Conservation (phyloP, 2,113 vertebrate species). For the Scophthalmus maximus region DNA sequence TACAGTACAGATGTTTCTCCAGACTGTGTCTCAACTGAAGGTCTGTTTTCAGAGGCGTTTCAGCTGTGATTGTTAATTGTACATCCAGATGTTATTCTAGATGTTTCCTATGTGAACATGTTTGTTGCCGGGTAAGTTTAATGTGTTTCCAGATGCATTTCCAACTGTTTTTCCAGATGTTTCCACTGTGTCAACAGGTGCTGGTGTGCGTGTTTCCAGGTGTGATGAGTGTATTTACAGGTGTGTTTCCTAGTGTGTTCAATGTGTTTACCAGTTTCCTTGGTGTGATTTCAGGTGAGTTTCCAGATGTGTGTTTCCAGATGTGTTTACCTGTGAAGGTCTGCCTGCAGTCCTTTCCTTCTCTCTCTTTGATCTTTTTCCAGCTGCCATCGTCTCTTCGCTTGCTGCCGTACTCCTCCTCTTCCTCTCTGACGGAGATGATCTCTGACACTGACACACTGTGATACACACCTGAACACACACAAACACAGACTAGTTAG, state of each 20-base stretch:
- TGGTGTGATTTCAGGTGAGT: not conserved
- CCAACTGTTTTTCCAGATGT: not conserved
- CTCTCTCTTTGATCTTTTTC: conserved; percentile 81
- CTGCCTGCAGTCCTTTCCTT: conserved; percentile 65
- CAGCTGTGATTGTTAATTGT: not conserved
- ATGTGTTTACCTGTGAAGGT: conserved; percentile 90
- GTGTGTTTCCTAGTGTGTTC: not conserved
- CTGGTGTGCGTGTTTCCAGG: not conserved
- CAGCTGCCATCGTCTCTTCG: conserved; percentile 82
- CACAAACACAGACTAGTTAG: conserved; percentile 27
- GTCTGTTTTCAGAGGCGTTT: not conserved
- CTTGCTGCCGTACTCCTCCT: conserved; percentile 58
- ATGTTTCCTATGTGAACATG: too few relatives aligned
- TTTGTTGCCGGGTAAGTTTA: not conserved
- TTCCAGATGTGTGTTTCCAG: not conserved
- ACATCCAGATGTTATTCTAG: too few relatives aligned
- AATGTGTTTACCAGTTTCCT: not conserved
- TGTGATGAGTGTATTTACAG: not conserved
- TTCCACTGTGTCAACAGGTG: too few relatives aligned
- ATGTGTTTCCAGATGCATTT: not conserved
- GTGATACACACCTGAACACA: conserved; percentile 74
- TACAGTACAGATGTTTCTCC: not conserved
- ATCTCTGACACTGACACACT: conserved; percentile 86
- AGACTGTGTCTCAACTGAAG: too few relatives aligned
- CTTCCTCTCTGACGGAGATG: conserved; percentile 86